Evolutionary conservation across 2,888 invertebrate genomes (phyloP), one percentile per base, ranked within the genome.

Genomic region (Tachina grossa): DNA sequence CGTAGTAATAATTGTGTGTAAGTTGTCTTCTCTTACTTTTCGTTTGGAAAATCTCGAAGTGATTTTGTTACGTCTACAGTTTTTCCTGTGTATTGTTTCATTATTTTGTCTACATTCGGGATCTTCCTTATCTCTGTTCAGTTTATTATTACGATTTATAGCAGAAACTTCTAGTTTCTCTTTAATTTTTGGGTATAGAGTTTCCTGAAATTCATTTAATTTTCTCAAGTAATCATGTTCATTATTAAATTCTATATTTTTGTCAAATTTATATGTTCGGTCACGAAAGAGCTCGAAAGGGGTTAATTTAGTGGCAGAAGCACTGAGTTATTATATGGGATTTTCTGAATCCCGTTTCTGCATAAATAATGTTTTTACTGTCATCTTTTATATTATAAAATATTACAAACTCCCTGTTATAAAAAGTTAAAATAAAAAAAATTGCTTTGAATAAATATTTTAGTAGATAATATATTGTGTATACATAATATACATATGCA

Each of bases 311-410:
- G 76, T 71, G 14, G 77, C 13, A 16, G 77, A 77, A 57, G 72
- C 43, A 76, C n/a, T 61, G 82, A 47, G 16, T 75, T 76, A 16
- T 75, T 69, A 61, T 75, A 82, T 14, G 82, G n/a, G n/a, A n/a
- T n/a, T n/a, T n/a, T n/a, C n/a, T n/a, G n/a, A n/a, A n/a, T n/a
- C n/a, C n/a, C n/a, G n/a, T n/a, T n/a, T n/a, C n/a, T n/a, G n/a
- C n/a, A n/a, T n/a, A n/a, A n/a, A n/a, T n/a, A n/a, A n/a, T n/a
- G n/a, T n/a, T n/a, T n/a, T n/a, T n/a, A n/a, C n/a, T n/a, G n/a
- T n/a, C n/a, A n/a, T n/a, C n/a, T n/a, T n/a, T n/a, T n/a, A n/a
- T n/a, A n/a, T n/a, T n/a, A n/a, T n/a, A n/a, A n/a, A n/a, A n/a
- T n/a, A n/a, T n/a, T n/a, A n/a, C n/a, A n/a, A n/a, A n/a, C n/a